A percentile compares a stretch with the other conserved stretches of the same genome.
Evolutionary conservation across 2,888 invertebrate species (phyloP).

Genomic region (Meteorus colon): DNA sequence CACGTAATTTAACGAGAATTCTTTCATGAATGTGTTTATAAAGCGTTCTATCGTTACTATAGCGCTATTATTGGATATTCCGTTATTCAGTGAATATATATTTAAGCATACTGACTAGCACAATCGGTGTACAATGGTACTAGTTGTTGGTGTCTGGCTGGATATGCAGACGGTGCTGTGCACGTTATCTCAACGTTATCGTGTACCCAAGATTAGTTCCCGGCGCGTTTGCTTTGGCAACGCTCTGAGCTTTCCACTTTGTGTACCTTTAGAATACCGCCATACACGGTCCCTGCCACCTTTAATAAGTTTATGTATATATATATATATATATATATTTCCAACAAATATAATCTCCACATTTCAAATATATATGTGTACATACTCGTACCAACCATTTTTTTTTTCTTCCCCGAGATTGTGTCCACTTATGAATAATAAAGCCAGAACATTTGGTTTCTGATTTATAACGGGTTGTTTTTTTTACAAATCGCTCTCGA

Average conservation of each 20-base stretch:
- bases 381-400: not conserved
- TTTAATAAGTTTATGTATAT: conserved; percentile 13
- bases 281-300: conserved; percentile 1
- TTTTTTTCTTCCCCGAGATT: not conserved
- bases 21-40: too few relatives aligned
- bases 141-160: conserved; percentile 48
- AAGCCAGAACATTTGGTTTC: conserved; percentile 30
- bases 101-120: conserved; percentile 2
- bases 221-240: conserved; percentile 33
- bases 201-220: conserved; percentile 57
- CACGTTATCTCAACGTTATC: conserved; percentile 61
- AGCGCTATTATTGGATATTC: not conserved
- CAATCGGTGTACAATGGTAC: conserved; percentile 52
- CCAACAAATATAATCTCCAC: conserved; percentile 21
- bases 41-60: too few relatives aligned
- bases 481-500: conserved; percentile 17
- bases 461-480: conserved; percentile 16
- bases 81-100: conserved; percentile 20
- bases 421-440: conserved; percentile 13
- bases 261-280: conserved; percentile 39
- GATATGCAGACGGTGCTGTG: conserved; percentile 40
- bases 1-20: not conserved
- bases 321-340: not conserved
- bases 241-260: conserved; percentile 35
- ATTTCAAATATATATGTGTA: not conserved